These are phyloP conservation scores for Catharus minimus DNA, from an alignment of 2,113 vertebrate species.

Conservation along the genomic window DNA sequence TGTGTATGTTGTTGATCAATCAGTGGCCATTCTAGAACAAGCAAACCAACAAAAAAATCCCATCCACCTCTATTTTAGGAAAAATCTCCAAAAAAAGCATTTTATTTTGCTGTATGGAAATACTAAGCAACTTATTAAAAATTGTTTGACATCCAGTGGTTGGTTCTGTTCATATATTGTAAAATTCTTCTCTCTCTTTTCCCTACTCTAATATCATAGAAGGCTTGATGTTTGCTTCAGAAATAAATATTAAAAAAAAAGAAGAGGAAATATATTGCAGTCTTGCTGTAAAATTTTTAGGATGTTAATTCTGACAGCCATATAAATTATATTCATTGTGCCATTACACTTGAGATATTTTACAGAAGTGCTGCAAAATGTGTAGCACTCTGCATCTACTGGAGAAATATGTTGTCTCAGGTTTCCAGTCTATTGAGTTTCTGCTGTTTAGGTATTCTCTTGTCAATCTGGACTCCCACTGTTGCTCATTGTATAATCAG, in stretches of 20 bases:
- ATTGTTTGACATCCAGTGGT: background rate
- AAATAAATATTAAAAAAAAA: background rate
- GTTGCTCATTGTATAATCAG: background rate
- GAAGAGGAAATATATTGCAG: background rate
- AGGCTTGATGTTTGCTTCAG: background rate
- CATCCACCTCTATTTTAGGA: fast-evolving
- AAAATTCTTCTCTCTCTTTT: background rate
- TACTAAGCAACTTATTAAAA: background rate
- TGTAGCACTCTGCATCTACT: background rate
- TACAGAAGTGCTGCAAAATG: background rate
- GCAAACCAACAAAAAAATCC: fast-evolving
- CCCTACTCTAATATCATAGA: background rate
- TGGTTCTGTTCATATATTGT: background rate
- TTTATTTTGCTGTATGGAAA: background rate
- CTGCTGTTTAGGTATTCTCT: background rate
- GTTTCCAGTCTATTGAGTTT: background rate
- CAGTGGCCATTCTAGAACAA: background rate
- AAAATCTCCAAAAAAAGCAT: fast-evolving
- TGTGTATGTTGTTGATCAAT: fast-evolving
- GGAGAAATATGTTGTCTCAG: background rate
- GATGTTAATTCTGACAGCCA: background rate
- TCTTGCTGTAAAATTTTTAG: background rate
- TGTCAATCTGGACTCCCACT: background rate
- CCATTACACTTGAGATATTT: background rate
- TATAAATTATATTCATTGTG: background rate